Percentiles rank a stretch among this genome's conserved stretches.
Conservation (phyloP, 2,888 invertebrate species). For the Clivina fossor region DNA sequence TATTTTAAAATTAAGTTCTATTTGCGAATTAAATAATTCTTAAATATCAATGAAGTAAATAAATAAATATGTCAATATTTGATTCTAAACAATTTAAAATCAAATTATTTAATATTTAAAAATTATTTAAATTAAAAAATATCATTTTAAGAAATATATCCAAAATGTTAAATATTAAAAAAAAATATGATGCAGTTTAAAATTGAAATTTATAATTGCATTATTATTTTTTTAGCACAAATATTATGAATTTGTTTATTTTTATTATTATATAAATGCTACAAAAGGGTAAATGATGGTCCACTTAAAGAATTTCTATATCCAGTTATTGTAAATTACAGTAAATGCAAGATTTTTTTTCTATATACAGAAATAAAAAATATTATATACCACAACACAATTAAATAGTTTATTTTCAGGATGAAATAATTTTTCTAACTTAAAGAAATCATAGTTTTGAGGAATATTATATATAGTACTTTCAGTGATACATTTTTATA, state of each 20-base stretch:
- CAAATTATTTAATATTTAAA: not conserved
- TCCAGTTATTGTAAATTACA: constrained; percentile 17
- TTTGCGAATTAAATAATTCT: no score
- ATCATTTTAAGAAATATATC: not conserved
- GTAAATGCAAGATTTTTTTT: constrained; percentile 22
- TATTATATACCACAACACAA: constrained; percentile 16
- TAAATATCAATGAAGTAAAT: no score
- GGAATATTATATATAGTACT: not conserved
- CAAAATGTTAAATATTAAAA: not conserved
- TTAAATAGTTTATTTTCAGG: no score
- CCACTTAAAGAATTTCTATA: constrained; percentile 28
- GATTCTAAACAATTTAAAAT: not conserved
- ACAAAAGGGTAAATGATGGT: constrained; percentile 26
- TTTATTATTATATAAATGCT: constrained; percentile 29
- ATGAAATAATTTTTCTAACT: no score
- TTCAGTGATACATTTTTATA: not conserved
- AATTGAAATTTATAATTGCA: not conserved
- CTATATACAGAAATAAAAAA: constrained; percentile 31
- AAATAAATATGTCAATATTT: not conserved
- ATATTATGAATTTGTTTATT: constrained; percentile 18
- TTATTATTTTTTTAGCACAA: constrained; percentile 16
- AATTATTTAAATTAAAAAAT: not conserved
- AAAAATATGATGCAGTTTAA: not conserved
- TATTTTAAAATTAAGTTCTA: no score
- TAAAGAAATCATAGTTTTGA: not conserved